Evolutionary conservation across 2,888 invertebrate genomes (phyloP).

Genomic region (Thymelicus lineola): DNA sequence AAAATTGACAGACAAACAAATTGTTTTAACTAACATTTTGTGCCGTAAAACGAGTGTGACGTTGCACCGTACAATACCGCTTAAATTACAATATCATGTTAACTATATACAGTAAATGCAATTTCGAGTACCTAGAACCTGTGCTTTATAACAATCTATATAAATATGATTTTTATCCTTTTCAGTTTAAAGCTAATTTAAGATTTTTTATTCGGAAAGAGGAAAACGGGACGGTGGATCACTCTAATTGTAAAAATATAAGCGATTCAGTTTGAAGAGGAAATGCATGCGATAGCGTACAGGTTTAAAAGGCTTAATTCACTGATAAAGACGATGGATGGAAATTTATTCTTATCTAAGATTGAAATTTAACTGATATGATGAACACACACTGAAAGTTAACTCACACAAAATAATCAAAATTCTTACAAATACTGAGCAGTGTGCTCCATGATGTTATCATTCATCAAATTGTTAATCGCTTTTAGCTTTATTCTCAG

Average conservation of each 20-base stretch:
- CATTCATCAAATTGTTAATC: slow-evolving; percentile 2
- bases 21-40: slow-evolving; percentile 79
- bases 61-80: slow-evolving; percentile 76
- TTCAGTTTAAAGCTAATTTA: slow-evolving; percentile 79
- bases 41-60: slow-evolving; percentile 84
- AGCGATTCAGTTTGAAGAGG: slow-evolving; percentile 59
- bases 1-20: slow-evolving; percentile 83
- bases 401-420: slow-evolving; percentile 15
- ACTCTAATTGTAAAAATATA: slow-evolving; percentile 73
- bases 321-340: slow-evolving; percentile 33
- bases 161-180: slow-evolving; percentile 76
- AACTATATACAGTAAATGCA: slow-evolving; percentile 85
- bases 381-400: neutral
- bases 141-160: slow-evolving; percentile 84
- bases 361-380: slow-evolving; percentile 15
- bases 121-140: slow-evolving; percentile 81
- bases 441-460: neutral
- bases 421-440: slow-evolving; percentile 1
- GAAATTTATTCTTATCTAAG: slow-evolving; percentile 27
- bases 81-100: slow-evolving; percentile 71
- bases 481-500: slow-evolving; percentile 10
- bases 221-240: slow-evolving; percentile 84
- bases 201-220: slow-evolving; percentile 75
- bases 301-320: slow-evolving; percentile 34
- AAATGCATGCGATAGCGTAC: slow-evolving; percentile 53